Percentiles rank a stretch among this genome's conserved stretches.
Evolutionary conservation across 2,113 vertebrate genomes (phyloP).

Genomic region (Chascanopsetta lugubris): DNA sequence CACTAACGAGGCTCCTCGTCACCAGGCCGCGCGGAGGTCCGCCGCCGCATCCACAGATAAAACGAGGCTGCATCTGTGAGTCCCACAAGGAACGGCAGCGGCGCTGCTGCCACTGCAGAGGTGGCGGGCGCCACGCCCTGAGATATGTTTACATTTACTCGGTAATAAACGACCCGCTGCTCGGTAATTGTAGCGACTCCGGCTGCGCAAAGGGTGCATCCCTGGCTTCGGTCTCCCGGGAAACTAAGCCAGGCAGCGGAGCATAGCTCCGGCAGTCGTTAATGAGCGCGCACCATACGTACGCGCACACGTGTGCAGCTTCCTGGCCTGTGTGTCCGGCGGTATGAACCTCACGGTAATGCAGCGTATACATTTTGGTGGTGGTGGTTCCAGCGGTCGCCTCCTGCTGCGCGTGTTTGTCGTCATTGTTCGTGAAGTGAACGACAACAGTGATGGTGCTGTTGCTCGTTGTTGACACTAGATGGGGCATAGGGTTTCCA

Average conservation of each 20-base stretch:
- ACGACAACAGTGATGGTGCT: too few relatives aligned
- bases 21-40: neutral
- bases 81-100: neutral
- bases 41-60: neutral
- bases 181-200: slow-evolving; percentile 19
- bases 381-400: neutral
- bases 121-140: neutral
- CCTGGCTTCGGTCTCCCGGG: slow-evolving; percentile 6
- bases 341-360: neutral
- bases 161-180: slow-evolving; percentile 7
- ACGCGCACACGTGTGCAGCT: neutral
- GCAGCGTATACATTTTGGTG: neutral
- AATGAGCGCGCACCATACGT: neutral
- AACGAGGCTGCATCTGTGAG: slow-evolving; percentile 1
- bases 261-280: neutral
- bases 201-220: neutral
- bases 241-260: slow-evolving; percentile 2
- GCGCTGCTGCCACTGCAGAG: neutral
- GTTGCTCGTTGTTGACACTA: too few relatives aligned
- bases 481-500: too few relatives aligned
- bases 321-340: neutral
- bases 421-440: neutral
- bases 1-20: neutral
- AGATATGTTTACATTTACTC: slow-evolving; percentile 1
- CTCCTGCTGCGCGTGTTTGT: neutral